phyloP scores from a whole-genome alignment of 1,140 invertebrate species.

The Penaeus indicus region DNA sequence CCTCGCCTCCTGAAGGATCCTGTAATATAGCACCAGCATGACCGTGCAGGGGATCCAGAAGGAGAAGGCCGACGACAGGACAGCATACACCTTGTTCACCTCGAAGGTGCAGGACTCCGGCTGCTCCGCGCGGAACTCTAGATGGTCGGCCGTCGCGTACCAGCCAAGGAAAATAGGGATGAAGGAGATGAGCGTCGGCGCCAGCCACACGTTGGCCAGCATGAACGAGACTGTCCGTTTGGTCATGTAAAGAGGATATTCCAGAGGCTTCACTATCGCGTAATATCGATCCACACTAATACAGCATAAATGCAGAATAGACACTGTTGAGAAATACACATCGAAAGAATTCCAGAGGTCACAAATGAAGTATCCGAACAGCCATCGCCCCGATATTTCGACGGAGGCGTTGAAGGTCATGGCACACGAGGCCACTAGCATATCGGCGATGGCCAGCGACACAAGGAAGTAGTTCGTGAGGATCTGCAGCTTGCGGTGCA shows the following conservation, averaged over 20 bases:
- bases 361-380: slow-evolving; percentile 91
- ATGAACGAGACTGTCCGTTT: slow-evolving; percentile 78
- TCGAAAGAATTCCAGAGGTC: slow-evolving; percentile 89
- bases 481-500: slow-evolving; percentile 81
- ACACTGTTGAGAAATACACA: slow-evolving; percentile 79
- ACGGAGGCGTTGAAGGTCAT: slow-evolving; percentile 95
- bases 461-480: slow-evolving; percentile 97
- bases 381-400: slow-evolving; percentile 84
- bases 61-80: slow-evolving; percentile 91
- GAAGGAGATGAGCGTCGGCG: slow-evolving; percentile 93
- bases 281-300: slow-evolving; percentile 90
- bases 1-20: slow-evolving; percentile 92
- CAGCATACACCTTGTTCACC: slow-evolving; percentile 90
- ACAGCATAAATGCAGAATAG: slow-evolving; percentile 92
- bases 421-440: slow-evolving; percentile 91
- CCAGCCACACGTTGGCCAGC: slow-evolving; percentile 87
- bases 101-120: slow-evolving; percentile 75
- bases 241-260: slow-evolving; percentile 91
- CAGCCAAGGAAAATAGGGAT: slow-evolving; percentile 93
- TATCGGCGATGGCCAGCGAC: slow-evolving; percentile 90
- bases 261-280: slow-evolving; percentile 87
- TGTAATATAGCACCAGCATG: slow-evolving; percentile 94
- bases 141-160: slow-evolving; percentile 87
- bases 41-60: slow-evolving; percentile 96
- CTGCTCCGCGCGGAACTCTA: slow-evolving; percentile 81